Conservation (phyloP, 2,113 vertebrate species). For the Silurus meridionalis region DNA sequence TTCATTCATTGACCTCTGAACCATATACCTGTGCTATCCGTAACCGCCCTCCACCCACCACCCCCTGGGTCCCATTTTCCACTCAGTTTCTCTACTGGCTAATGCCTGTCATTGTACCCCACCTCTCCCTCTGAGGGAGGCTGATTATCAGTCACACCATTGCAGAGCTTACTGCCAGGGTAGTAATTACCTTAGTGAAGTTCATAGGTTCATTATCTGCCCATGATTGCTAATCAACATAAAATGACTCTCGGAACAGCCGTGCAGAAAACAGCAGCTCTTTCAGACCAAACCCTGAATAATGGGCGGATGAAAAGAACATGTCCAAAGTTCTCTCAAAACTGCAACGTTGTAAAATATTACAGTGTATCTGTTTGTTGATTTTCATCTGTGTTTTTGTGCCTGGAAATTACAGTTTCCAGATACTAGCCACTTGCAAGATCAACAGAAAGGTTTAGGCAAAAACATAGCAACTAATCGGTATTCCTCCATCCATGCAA, state of each 20-base stretch:
- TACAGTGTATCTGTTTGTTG: neutral
- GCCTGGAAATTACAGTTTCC: neutral
- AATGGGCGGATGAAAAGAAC: conserved; percentile 35
- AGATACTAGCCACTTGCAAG: neutral
- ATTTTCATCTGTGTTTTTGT: neutral
- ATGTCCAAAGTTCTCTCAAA: conserved; percentile 22
- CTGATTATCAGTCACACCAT: conserved; percentile 57
- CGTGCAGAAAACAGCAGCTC: conserved; percentile 6
- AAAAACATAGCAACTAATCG: conserved; percentile 17
- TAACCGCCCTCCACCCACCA: neutral
- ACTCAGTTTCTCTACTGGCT: conserved; percentile 15
- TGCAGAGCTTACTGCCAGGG: conserved; percentile 39
- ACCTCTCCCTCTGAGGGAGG: conserved; percentile 38
- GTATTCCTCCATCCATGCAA: conserved; percentile 8
- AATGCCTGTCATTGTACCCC: neutral
- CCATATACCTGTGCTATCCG: neutral
- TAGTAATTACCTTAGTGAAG: conserved; percentile 53
- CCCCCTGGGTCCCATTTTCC: neutral
- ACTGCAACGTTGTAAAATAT: conserved; percentile 23
- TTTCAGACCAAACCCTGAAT: conserved; percentile 7
- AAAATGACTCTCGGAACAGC: conserved; percentile 7
- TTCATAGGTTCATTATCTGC: conserved; percentile 47
- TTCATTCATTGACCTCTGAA: neutral
- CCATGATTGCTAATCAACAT: conserved; percentile 40
- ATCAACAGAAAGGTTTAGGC: neutral